phyloP scores from a whole-genome alignment of 30 jellyfish, hydroid and myxozoan species.

The Hydractinia symbiolongicarpus region DNA sequence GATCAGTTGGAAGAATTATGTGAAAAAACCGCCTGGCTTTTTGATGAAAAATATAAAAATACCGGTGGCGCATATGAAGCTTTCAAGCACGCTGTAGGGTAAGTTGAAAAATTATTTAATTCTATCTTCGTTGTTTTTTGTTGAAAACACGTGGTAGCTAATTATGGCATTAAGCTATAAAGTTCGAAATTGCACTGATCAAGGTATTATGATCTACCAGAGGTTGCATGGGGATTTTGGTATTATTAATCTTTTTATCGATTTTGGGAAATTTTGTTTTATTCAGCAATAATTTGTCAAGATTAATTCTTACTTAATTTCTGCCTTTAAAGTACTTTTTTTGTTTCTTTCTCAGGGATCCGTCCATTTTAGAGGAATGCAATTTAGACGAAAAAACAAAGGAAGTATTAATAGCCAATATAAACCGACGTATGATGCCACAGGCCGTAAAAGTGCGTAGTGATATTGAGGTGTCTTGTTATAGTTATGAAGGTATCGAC shows the following conservation, averaged over 20 bases:
- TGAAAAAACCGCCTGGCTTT: slow-evolving; percentile 94
- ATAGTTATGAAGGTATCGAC: slow-evolving; percentile 96
- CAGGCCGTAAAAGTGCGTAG: slow-evolving; percentile 90
- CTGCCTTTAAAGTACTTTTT: background rate
- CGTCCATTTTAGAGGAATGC: slow-evolving; percentile 88
- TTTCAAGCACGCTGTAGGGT: slow-evolving; percentile 92
- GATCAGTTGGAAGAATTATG: slow-evolving; percentile 75
- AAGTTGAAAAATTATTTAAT: slow-evolving; percentile 11
- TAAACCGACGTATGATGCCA: slow-evolving; percentile 92
- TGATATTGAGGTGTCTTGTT: slow-evolving; percentile 94
- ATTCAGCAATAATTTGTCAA: background rate
- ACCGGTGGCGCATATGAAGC: slow-evolving; percentile 99
- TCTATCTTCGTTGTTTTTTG: background rate
- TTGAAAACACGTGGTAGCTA: background rate
- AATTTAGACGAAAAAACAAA: slow-evolving; percentile 60
- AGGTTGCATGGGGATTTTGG: no score
- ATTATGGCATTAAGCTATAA: no score
- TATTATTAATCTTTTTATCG: background rate
- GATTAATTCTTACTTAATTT: background rate
- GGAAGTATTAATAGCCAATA: slow-evolving; percentile 65
- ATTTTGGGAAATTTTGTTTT: background rate
- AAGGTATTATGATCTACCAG: no score
- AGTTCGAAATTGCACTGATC: no score
- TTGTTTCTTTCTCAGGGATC: slow-evolving; percentile 53
- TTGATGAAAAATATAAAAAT: slow-evolving; percentile 81